These are phyloP conservation scores for Rhodeus uyekii DNA, from an alignment of 2,797 vertebrate species.

Conservation along the genomic window DNA sequence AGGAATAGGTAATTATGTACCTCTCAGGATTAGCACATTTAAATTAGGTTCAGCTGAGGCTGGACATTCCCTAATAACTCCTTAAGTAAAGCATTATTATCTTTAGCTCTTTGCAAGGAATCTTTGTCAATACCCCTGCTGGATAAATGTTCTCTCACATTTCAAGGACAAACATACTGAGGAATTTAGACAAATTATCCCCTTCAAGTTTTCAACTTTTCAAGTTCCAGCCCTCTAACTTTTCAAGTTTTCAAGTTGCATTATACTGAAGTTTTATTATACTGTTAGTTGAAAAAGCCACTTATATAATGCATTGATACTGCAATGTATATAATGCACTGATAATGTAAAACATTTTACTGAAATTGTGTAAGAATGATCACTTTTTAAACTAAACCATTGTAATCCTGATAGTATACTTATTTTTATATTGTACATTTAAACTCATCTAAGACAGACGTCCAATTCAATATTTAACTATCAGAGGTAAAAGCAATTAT, in stretches of 20 bases:
- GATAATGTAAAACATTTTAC: not conserved
- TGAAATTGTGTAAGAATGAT: not conserved
- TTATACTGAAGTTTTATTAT: no score
- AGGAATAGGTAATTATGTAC: constrained; percentile 58
- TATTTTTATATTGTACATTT: not conserved
- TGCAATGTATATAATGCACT: constrained; percentile 3
- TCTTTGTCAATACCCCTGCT: not conserved
- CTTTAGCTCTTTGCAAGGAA: constrained; percentile 40
- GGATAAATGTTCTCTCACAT: constrained; percentile 28
- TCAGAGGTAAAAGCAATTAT: not conserved
- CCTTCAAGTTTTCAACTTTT: no score
- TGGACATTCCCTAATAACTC: constrained; percentile 57
- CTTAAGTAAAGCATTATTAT: constrained; percentile 61
- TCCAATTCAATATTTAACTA: no score
- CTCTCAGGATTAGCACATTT: constrained; percentile 63
- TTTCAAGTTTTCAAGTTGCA: no score
- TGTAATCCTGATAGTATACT: not conserved
- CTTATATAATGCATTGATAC: constrained; percentile 8
- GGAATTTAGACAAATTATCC: not conserved
- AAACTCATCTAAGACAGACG: no score
- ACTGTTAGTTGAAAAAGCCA: not conserved
- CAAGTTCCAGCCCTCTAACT: no score
- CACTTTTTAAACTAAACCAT: not conserved
- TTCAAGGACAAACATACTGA: constrained; percentile 1
- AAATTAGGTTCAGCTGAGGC: constrained; percentile 57